Base-by-base conservation (phyloP, 2,888 invertebrate genomes). In the Eupithecia dodoneata region DNA sequence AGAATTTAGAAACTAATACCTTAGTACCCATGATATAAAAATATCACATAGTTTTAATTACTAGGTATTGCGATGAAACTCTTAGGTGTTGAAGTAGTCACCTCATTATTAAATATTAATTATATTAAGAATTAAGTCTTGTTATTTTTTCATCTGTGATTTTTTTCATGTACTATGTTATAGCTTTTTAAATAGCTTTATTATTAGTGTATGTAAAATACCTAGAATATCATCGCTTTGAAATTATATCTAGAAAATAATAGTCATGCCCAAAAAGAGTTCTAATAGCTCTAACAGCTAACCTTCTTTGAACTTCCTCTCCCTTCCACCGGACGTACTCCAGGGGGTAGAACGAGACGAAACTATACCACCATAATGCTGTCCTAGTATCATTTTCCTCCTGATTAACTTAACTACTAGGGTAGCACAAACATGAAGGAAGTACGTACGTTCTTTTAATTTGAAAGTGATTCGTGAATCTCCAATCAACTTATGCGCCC, bases 181-280 rank as follows among this genome's bases (percentile, higher is more conserved):
- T 87, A 85, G 89, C 89, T 88, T 87, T 87, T 82, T 81, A 77
- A 86, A 87, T 87, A 89, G 88, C 85, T 88, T 10, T 63, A 63
- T 30, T 63, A 30, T 12, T 10, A 30, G 12, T 30, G 12, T 63
- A 87, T 87, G 84, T 86, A 85, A 82, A 80, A 66, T 71, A 72
- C 4, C 12, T 76, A 76, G 66, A 47, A 18, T 69, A 18, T n/a
- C 0, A 72, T 49, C 49, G 18, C 2, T 15, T 30, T 71, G 72
- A 76, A 76, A 74, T 79, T 70, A 79, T 59, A 75, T 75, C 79
- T 76, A 76, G 76, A 72, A 76, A 72, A 4, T 9, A 41, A 72
- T 63, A 18, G 30, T 18, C 10, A 59, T 3, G 10, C 59, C 10
- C 59, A 9, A 44, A 67, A 67, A 42, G 4, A 44, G 4, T 15